Conservation (phyloP, 1,140 invertebrate genomes). For the Frieseomelitta varia region DNA sequence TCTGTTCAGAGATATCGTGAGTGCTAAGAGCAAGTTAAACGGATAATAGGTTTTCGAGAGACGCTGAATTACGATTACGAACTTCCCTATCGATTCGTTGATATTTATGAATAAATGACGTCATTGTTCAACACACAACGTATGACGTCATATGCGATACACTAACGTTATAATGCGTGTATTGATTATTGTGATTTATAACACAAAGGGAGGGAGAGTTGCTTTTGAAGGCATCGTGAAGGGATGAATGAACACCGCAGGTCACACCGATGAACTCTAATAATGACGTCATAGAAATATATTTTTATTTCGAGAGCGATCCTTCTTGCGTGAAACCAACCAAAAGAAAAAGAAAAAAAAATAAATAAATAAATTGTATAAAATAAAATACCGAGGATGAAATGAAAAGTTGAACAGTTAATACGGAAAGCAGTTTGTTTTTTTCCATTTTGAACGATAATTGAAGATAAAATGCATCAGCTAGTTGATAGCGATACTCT, state of each 20-base stretch:
- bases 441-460: not conserved
- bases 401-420: not conserved
- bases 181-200: not conserved
- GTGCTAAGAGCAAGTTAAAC: not conserved
- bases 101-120: not conserved
- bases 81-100: not conserved
- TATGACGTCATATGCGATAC: not conserved
- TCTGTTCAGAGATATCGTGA: not conserved
- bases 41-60: not conserved
- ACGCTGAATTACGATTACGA: not conserved
- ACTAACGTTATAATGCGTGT: not conserved
- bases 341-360: not conserved
- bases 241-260: not conserved
- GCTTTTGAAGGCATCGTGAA: not conserved
- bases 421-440: not conserved
- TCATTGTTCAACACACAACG: not conserved
- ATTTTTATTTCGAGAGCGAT: not conserved
- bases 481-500: no score
- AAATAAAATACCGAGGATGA: not conserved
- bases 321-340: not conserved
- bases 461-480: not conserved
- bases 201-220: no score
- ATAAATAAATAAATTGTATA: no score
- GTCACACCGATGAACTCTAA: not conserved
- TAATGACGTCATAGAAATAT: not conserved